Evolutionary conservation across 2,113 vertebrate species (phyloP).

Genomic region (Passer montanus): DNA sequence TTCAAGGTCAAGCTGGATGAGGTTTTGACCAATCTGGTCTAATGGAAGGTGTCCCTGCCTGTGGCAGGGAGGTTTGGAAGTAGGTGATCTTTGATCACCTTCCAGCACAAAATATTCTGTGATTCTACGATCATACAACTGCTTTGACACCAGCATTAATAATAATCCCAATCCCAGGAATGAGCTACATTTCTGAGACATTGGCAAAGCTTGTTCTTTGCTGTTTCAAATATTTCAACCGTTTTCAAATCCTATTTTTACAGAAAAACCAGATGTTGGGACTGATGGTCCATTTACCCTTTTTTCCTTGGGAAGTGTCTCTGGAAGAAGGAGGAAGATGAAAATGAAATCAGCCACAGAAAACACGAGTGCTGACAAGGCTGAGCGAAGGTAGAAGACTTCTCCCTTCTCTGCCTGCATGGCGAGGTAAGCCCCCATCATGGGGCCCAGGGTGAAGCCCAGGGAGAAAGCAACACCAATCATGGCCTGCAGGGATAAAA

Average conservation of each 20-base stretch:
- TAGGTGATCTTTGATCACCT: neutral
- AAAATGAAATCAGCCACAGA: constrained; percentile 83
- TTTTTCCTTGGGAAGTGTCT: constrained; percentile 84
- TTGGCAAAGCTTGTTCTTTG: neutral
- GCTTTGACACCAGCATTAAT: neutral
- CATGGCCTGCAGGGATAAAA: constrained; percentile 81
- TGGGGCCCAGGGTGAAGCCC: constrained; percentile 92
- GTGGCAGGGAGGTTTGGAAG: neutral
- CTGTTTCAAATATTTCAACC: neutral
- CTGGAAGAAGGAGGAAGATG: constrained; percentile 87
- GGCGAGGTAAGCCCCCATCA: constrained; percentile 90
- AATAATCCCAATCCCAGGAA: neutral
- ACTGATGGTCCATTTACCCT: constrained; percentile 72
- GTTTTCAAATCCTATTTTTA: neutral
- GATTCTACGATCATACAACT: neutral
- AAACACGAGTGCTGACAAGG: constrained; percentile 84
- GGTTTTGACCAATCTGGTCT: neutral
- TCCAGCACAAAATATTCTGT: neutral
- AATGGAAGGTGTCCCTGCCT: neutral
- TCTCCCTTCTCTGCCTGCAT: constrained; percentile 67
- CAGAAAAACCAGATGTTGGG: neutral
- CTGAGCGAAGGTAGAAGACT: constrained; percentile 80
- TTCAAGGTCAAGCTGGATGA: neutral
- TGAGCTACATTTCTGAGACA: neutral
- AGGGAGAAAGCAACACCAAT: constrained; percentile 94